Percentiles rank a stretch among this genome's conserved stretches.
phyloP scores from a whole-genome alignment of 2,888 invertebrate species.

The Chrysopilus asiliformis region DNA sequence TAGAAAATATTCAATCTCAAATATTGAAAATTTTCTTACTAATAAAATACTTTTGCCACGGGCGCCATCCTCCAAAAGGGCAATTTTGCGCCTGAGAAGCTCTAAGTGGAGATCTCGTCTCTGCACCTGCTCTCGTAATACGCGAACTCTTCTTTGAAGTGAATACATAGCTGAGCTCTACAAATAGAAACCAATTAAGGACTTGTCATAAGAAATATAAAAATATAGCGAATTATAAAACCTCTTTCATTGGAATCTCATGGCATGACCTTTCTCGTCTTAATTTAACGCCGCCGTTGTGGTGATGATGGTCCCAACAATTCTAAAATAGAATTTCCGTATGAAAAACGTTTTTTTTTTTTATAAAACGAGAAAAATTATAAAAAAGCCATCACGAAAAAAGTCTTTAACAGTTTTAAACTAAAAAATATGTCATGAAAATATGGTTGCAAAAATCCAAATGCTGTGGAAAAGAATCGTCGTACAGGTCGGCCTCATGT shows the following conservation, averaged over 20 bases:
- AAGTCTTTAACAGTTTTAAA: too few species aligned
- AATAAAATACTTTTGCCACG: constrained; percentile 22
- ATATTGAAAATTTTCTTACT: background rate
- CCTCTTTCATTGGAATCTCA: constrained; percentile 68
- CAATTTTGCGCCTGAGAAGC: constrained; percentile 72
- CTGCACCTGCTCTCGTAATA: constrained; percentile 78
- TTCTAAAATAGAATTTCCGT: constrained; percentile 18
- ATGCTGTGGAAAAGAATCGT: too few species aligned
- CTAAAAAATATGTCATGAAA: too few species aligned
- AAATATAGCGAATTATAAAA: constrained; percentile 27
- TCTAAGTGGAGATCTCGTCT: constrained; percentile 85
- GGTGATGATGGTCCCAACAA: constrained; percentile 20
- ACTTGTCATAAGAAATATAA: constrained; percentile 3
- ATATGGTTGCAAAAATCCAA: too few species aligned
- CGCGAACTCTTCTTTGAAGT: constrained; percentile 73
- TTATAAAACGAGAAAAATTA: too few species aligned
- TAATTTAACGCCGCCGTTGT: constrained; percentile 37
- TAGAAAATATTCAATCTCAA: constrained; percentile 4
- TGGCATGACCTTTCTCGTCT: constrained; percentile 67
- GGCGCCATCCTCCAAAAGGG: constrained; percentile 64
- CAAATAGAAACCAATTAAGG: constrained; percentile 15
- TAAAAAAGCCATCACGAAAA: too few species aligned
- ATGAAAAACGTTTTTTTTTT: too few species aligned
- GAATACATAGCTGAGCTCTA: constrained; percentile 80
- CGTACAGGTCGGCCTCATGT: too few species aligned